Conservation (phyloP, 2,888 invertebrate species). For the Cosmia trapezina region DNA sequence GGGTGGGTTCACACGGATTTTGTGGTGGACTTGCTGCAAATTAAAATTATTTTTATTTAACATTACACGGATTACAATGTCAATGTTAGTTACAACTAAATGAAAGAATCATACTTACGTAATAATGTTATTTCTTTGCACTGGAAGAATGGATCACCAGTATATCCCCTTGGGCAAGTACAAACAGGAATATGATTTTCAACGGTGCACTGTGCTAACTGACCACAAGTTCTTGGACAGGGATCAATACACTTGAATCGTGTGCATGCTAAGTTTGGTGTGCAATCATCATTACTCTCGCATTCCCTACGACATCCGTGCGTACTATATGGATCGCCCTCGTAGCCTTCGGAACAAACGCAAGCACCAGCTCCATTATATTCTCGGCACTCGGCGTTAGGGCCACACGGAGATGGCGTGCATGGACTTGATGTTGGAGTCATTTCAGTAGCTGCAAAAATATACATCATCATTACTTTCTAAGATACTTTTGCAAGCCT, state of each 20-base stretch:
- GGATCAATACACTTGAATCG: constrained; percentile 96
- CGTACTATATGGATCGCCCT: constrained; percentile 95
- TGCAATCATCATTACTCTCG: constrained; percentile 94
- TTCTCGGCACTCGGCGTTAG: constrained; percentile 95
- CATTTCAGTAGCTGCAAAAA: constrained; percentile 90
- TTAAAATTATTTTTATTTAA: constrained; percentile 37
- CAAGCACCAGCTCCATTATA: constrained; percentile 96
- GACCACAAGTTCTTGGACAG: constrained; percentile 95
- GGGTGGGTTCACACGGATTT: constrained; percentile 95
- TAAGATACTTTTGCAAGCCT: background rate
- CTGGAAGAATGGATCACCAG: constrained; percentile 95
- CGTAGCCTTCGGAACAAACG: constrained; percentile 94
- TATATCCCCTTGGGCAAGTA: constrained; percentile 93
- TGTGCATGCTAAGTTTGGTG: constrained; percentile 93
- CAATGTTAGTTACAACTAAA: background rate
- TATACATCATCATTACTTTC: background rate
- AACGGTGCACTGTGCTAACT: constrained; percentile 94
- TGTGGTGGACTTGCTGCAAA: constrained; percentile 83
- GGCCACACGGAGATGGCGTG: constrained; percentile 95
- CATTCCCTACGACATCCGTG: constrained; percentile 94
- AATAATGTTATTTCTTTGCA: constrained; percentile 90
- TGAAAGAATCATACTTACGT: constrained; percentile 72
- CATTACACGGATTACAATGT: background rate
- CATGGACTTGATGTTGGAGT: constrained; percentile 94
- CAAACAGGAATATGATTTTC: constrained; percentile 95